These are phyloP conservation scores for Benitochromis conjunctus DNA, from an alignment of 2,113 vertebrate species.

Conservation along the genomic window DNA sequence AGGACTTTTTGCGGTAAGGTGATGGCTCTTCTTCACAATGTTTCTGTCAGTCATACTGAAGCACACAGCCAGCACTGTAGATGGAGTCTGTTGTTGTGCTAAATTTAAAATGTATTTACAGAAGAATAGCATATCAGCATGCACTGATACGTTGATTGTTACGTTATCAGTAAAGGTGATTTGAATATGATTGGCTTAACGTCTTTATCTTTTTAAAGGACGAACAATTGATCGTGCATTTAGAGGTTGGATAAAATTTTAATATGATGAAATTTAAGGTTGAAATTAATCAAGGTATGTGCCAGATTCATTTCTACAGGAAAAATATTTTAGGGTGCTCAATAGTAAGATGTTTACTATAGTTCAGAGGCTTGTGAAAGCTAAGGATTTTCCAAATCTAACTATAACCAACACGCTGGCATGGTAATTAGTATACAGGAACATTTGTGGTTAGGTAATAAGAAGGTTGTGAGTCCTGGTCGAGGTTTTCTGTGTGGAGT, in stretches of 20 bases:
- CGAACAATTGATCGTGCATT: accelerated
- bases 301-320: background rate
- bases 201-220: background rate
- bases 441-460: too few relatives aligned
- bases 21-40: background rate
- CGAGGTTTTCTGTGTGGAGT: background rate
- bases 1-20: slow-evolving; percentile 76
- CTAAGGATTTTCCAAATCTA: background rate
- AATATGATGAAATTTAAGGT: accelerated
- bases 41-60: background rate
- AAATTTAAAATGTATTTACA: background rate
- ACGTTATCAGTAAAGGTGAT: background rate
- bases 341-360: background rate
- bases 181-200: background rate
- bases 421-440: background rate
- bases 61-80: background rate
- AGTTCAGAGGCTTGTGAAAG: background rate
- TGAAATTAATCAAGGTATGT: background rate
- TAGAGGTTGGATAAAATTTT: background rate
- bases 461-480: background rate
- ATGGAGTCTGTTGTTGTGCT: background rate
- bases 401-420: accelerated
- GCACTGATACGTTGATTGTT: background rate
- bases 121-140: background rate
- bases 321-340: background rate